Percentiles rank a stretch among this genome's conserved stretches.
Evolutionary conservation across 2,113 vertebrate species (phyloP).

Genomic region (Herpetotheres cachinnans): DNA sequence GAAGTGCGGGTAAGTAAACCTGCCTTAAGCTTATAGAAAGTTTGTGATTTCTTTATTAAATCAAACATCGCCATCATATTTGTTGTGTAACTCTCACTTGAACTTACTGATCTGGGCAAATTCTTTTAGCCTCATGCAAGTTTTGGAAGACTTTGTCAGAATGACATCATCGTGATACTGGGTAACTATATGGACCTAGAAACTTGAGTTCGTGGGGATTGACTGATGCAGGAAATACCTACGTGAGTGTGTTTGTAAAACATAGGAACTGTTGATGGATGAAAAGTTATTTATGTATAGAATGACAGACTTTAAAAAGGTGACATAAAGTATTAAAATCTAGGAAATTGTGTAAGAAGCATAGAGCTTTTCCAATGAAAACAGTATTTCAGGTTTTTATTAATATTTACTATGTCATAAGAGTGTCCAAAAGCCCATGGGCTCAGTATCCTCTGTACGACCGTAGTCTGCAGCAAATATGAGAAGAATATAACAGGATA

Average conservation of each 20-base stretch:
- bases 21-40: background rate
- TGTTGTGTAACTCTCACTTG: background rate
- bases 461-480: background rate
- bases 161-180: background rate
- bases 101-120: background rate
- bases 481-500: background rate
- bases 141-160: background rate
- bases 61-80: background rate
- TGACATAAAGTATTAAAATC: background rate
- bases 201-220: background rate
- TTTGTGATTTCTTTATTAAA: background rate
- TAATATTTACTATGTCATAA: background rate
- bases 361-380: background rate
- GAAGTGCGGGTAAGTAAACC: constrained; percentile 84
- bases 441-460: background rate
- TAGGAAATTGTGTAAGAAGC: background rate
- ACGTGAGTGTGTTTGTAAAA: background rate
- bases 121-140: background rate
- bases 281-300: background rate
- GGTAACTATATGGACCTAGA: background rate
- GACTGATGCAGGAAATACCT: background rate
- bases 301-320: background rate
- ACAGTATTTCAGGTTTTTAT: background rate
- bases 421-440: background rate
- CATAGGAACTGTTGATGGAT: fast-evolving